phyloP scores from a whole-genome alignment of 2,113 vertebrate genomes.

The Otolemur garnettii region DNA sequence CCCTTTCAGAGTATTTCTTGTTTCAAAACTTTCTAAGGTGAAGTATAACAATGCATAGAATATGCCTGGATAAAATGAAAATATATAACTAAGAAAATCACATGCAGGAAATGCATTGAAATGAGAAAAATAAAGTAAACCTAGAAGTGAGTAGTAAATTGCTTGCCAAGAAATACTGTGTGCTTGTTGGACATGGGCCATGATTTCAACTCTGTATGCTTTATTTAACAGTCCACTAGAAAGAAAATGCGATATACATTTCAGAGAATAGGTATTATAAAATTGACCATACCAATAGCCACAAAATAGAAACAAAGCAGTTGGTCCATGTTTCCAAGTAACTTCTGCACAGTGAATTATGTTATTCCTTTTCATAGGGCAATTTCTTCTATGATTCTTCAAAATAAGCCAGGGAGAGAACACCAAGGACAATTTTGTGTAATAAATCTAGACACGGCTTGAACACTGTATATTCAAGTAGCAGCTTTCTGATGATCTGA shows the following conservation, averaged over 20 bases:
- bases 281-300: not conserved
- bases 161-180: not conserved
- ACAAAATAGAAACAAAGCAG: not conserved
- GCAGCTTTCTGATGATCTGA: not conserved
- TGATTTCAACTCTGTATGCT: slow-evolving; percentile 4
- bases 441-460: not conserved
- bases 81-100: slow-evolving; percentile 45
- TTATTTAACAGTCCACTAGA: not conserved
- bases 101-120: not conserved
- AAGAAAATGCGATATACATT: not conserved
- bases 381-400: not conserved
- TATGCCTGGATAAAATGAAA: not conserved
- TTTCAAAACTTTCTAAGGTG: slow-evolving; percentile 1
- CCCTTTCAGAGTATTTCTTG: not conserved
- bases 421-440: not conserved
- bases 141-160: not conserved
- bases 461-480: not conserved
- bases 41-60: not conserved
- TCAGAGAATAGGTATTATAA: not conserved
- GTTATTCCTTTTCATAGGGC: not conserved
- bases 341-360: not conserved
- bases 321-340: not conserved
- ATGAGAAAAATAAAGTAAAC: not conserved
- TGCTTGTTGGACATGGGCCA: not conserved
- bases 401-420: not conserved